Evolutionary conservation across 1,140 invertebrate species (phyloP), one percentile per base, ranked within the genome.

Genomic region (Holcopasites calliopsidis): DNA sequence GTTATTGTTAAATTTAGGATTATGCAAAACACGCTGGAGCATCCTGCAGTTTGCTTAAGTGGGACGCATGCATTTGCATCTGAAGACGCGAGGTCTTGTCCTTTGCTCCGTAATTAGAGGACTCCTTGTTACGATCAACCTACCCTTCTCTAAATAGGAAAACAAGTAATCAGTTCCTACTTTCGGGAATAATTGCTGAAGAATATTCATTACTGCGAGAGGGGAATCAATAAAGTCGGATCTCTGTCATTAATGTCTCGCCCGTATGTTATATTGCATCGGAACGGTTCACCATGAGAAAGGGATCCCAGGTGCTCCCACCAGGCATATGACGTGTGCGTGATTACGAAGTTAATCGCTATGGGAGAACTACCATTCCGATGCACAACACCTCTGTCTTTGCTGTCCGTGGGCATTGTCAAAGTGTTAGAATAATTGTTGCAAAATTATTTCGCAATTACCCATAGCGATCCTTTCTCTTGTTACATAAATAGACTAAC

Each of bases 321-420:
- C 83, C 68, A 79, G 71, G 60, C 73, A 62, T 84, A 68, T 80
- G 84, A 87, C 89, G 89, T 91, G 85, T 85, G 79, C 77, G 69
- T 85, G 86, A 90, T 90, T 88, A 83, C 79, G 66, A 74, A 76
- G 78, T 73, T 90, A n/a, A 90, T 90, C 87, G 79, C 82, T 89
- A 85, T 90, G 88, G 87, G 89, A 91, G 90, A 76, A 55, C 76
- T 42, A 61, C 77, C 66, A 78, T 85, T 82, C 68, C 60, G 75
- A 85, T 73, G 70, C 71, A 60, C 16, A 16, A 26, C 18, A 33
- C n/a, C 26, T 65, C 38, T 68, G 33, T 52, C 55, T 35, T n/a
- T 28, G 4, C 13, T 55, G n/a, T 31, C 38, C 35, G 7, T 33
- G 4, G 31, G 18, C 3, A n/a, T n/a, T 33, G n/a, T 23, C 6